Conservation (phyloP, 2,888 invertebrate genomes). For the Trilocha varians region DNA sequence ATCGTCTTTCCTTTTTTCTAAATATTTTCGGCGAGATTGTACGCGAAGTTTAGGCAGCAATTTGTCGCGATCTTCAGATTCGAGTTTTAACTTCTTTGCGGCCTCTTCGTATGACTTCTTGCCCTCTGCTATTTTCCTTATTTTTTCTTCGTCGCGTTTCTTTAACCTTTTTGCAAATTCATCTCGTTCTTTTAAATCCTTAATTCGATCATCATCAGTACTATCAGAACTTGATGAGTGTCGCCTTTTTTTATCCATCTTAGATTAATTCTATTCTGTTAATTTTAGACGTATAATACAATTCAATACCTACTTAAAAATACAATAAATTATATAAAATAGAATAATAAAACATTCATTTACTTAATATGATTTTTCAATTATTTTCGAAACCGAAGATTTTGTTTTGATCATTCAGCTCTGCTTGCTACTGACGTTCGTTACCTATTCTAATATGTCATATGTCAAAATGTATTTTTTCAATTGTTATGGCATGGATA, state of each 20-base stretch:
- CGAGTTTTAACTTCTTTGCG: conserved; percentile 89
- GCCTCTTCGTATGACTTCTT: conserved; percentile 88
- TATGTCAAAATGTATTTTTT: too few species aligned
- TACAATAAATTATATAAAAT: too few species aligned
- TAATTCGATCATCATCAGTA: conserved; percentile 84
- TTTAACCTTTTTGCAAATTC: conserved; percentile 93
- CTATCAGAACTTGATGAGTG: conserved; percentile 78
- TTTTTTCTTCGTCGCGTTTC: conserved; percentile 90
- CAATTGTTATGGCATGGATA: too few species aligned
- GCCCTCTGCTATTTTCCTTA: conserved; percentile 83
- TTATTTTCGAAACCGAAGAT: too few species aligned
- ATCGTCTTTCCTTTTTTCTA: conserved; percentile 96
- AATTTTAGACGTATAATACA: too few species aligned
- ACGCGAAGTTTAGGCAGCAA: conserved; percentile 90
- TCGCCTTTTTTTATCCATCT: conserved; percentile 58
- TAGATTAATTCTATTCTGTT: background rate
- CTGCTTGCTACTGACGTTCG: too few species aligned
- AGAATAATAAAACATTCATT: too few species aligned
- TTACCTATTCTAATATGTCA: too few species aligned
- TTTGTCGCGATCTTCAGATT: conserved; percentile 88
- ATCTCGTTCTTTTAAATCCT: conserved; percentile 93
- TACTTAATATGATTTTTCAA: too few species aligned
- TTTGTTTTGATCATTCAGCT: too few species aligned
- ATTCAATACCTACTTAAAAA: too few species aligned
- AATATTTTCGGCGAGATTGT: conserved; percentile 93